phyloP scores from a whole-genome alignment of 2,113 vertebrate species.

The Empidonax traillii region DNA sequence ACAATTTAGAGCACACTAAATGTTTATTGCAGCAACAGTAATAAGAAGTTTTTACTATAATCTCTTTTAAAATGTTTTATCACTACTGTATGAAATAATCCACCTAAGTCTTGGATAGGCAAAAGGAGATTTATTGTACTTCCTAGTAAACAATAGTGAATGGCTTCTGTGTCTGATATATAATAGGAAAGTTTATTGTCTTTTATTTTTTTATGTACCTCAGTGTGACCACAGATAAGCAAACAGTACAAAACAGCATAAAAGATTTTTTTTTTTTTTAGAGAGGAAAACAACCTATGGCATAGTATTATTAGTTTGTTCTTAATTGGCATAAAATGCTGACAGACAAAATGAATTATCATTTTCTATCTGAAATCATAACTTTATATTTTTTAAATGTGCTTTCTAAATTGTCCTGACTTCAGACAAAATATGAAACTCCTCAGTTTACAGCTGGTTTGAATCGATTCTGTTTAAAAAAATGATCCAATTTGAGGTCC shows the following conservation, averaged over 20 bases:
- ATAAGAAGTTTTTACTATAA: background rate
- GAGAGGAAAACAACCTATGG: fast-evolving
- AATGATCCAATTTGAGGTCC: background rate
- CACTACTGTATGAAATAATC: background rate
- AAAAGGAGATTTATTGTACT: background rate
- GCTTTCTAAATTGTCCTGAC: background rate
- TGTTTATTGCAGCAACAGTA: background rate
- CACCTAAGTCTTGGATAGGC: background rate
- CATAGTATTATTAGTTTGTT: background rate
- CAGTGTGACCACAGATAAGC: background rate
- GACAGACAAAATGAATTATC: background rate
- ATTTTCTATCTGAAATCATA: background rate
- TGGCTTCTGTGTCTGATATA: background rate
- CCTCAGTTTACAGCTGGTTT: background rate
- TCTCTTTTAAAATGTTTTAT: background rate
- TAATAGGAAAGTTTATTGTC: background rate
- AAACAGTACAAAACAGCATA: background rate
- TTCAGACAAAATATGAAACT: background rate
- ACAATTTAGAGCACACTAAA: background rate
- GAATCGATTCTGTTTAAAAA: background rate
- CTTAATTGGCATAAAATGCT: background rate
- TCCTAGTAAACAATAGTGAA: background rate
- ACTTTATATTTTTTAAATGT: background rate
- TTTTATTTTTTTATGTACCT: background rate
- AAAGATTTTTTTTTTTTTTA: background rate